phyloP scores from a whole-genome alignment of 2,113 vertebrate species.

The Mesitornis unicolor region DNA sequence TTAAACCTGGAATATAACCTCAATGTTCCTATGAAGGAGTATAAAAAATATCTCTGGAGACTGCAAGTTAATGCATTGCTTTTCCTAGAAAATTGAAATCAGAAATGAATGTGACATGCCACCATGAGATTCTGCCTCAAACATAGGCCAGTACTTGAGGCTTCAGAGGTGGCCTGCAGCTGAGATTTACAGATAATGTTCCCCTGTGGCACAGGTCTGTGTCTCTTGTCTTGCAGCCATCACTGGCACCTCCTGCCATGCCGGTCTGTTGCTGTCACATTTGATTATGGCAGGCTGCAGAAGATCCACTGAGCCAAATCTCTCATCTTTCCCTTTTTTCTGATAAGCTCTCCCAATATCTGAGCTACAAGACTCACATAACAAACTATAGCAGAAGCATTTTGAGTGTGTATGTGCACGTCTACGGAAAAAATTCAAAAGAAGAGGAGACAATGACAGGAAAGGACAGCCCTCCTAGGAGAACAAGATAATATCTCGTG shows the following conservation, averaged over 20 bases:
- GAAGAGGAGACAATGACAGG: background rate
- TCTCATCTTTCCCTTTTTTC: constrained; percentile 13
- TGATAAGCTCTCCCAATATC: constrained; percentile 61
- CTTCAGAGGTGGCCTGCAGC: background rate
- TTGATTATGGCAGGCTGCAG: constrained; percentile 67
- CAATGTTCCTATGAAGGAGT: background rate
- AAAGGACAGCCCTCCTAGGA: background rate
- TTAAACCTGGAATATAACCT: background rate
- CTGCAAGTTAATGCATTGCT: background rate
- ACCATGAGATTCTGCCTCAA: background rate
- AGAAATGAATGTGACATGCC: background rate
- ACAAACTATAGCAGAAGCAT: constrained; percentile 66
- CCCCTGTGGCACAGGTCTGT: background rate
- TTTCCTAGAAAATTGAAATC: background rate
- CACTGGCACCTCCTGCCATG: background rate
- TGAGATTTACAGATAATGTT: background rate
- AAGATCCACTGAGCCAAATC: constrained; percentile 73
- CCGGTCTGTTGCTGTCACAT: background rate
- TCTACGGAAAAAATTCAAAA: constrained; percentile 54
- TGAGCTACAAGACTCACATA: constrained; percentile 55
- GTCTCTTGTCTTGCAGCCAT: background rate
- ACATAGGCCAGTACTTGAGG: background rate
- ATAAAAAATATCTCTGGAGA: background rate
- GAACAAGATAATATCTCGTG: background rate
- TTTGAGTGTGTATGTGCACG: constrained; percentile 5